Percentiles rank a stretch among this genome's conserved stretches.
phyloP scores from a whole-genome alignment of 2,888 invertebrate genomes.

The Megaustenia siamemsis region DNA sequence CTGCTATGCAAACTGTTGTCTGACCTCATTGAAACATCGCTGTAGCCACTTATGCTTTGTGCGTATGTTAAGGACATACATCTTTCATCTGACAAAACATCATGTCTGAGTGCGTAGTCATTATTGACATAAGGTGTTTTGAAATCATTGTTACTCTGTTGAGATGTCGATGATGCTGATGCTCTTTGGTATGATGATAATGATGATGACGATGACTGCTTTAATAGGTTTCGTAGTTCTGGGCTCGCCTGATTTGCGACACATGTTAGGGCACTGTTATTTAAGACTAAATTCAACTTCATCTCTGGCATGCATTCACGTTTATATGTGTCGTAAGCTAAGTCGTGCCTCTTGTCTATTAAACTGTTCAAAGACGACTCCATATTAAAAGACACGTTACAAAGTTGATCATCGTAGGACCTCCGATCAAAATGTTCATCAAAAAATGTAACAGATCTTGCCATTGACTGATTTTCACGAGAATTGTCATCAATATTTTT shows the following conservation, averaged over 20 bases:
- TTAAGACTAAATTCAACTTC: no score
- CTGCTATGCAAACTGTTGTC: background rate
- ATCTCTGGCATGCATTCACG: no score
- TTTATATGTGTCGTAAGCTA: no score
- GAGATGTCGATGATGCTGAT: background rate
- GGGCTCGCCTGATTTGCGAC: background rate
- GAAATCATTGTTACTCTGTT: background rate
- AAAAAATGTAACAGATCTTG: no score
- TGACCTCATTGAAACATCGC: conserved; percentile 1
- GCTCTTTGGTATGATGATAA: background rate
- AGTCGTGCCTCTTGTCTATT: no score
- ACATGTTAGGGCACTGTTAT: no score
- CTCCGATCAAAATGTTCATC: no score
- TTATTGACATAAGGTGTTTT: background rate
- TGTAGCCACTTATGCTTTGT: background rate
- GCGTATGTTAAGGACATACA: background rate
- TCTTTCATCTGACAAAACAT: background rate
- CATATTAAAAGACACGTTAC: no score
- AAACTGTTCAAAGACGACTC: no score
- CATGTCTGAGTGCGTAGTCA: background rate
- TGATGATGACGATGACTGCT: background rate
- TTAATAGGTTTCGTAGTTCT: background rate
- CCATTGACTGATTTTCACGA: no score
- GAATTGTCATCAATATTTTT: no score
- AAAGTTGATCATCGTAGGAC: no score